These are phyloP conservation scores for Hydrozoanthus tunicans DNA, from an alignment of 64 coral and sea anemone species.

Conservation along the genomic window DNA sequence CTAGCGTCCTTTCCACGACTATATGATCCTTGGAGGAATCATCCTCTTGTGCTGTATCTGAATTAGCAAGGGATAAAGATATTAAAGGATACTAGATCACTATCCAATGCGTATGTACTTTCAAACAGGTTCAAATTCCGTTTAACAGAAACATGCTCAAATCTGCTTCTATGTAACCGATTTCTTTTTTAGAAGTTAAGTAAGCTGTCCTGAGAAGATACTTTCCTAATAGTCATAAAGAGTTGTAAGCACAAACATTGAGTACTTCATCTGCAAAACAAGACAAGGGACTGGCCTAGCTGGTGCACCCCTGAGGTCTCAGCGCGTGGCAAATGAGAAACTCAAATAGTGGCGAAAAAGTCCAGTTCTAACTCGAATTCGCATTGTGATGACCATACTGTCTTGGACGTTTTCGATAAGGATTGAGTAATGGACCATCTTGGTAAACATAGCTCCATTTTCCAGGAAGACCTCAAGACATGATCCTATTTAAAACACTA, in stretches of 20 bases:
- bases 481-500: no score
- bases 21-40: not conserved
- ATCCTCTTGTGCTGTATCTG: not conserved
- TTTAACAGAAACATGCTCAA: no score
- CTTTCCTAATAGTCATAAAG: not conserved
- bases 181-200: not conserved
- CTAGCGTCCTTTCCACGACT: not conserved
- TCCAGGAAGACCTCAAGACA: no score
- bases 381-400: no score
- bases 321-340: no score
- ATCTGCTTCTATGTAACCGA: not conserved
- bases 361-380: no score
- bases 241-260: not conserved
- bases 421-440: no score
- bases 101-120: not conserved
- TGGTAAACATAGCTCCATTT: no score
- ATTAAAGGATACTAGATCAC: not conserved
- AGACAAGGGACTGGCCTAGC: no score
- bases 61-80: not conserved
- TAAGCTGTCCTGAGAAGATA: not conserved
- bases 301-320: no score
- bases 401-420: no score
- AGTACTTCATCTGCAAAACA: not conserved
- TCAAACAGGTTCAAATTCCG: not conserved
- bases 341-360: no score